These are phyloP conservation scores for Caenorhabditis afra DNA, from an alignment of 2,888 invertebrate genomes.

Conservation along the genomic window DNA sequence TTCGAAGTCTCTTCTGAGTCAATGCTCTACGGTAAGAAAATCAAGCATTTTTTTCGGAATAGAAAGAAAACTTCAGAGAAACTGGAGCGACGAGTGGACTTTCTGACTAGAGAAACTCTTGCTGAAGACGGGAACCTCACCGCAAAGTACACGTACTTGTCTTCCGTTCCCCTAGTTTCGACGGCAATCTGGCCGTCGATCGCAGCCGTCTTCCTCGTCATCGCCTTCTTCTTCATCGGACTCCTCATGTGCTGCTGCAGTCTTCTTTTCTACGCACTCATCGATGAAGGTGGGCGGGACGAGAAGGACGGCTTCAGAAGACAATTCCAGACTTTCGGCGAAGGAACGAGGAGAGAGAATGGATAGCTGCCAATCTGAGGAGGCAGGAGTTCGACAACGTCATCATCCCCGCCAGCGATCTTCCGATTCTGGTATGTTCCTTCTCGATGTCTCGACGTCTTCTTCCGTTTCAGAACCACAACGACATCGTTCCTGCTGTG, in stretches of 20 bases:
- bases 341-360: slow-evolving; percentile 51
- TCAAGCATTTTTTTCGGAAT: background rate
- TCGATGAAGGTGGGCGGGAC: slow-evolving; percentile 39
- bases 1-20: background rate
- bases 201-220: slow-evolving; percentile 24
- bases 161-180: background rate
- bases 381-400: slow-evolving; percentile 3
- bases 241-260: slow-evolving; percentile 39
- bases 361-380: slow-evolving; percentile 23
- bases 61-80: background rate
- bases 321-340: slow-evolving; percentile 28
- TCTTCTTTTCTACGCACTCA: slow-evolving; percentile 25
- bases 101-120: background rate
- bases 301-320: background rate
- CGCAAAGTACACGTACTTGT: slow-evolving; percentile 29
- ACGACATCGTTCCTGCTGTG: no score
- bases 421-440: background rate
- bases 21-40: background rate
- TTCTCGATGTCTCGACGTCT: background rate
- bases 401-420: background rate
- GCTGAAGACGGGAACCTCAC: no score
- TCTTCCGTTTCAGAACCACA: no score
- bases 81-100: background rate
- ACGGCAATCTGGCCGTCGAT: slow-evolving; percentile 9
- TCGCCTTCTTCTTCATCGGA: slow-evolving; percentile 28